A percentile compares a stretch with the other conserved stretches of the same genome.
phyloP scores from a whole-genome alignment of 2,888 invertebrate genomes.

The Limnephilus rhombicus region DNA sequence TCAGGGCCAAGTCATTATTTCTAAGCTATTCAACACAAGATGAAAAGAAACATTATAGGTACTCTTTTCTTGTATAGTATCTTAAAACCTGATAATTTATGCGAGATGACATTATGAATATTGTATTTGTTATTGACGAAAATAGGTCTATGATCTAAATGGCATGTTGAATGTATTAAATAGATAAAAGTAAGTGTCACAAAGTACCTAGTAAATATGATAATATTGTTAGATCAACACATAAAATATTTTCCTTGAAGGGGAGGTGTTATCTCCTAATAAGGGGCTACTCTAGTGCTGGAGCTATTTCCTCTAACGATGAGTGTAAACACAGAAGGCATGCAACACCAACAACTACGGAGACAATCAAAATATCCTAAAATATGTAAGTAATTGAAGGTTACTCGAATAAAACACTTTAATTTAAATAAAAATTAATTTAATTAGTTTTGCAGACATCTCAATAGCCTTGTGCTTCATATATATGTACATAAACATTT shows the following conservation, averaged over 20 bases:
- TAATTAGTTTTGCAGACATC: conserved; percentile 51
- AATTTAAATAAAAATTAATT: conserved; percentile 47
- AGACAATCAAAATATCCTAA: background rate
- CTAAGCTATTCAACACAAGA: too few species aligned
- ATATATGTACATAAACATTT: conserved; percentile 51
- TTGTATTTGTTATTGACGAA: background rate
- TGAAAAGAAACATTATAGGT: too few species aligned
- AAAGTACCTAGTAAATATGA: background rate
- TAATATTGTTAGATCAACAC: background rate
- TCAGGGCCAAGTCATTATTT: too few species aligned
- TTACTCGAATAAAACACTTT: conserved; percentile 49
- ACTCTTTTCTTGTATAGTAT: background rate
- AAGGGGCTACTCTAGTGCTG: background rate
- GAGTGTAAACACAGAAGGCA: background rate
- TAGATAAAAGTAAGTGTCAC: background rate
- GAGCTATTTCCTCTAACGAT: background rate
- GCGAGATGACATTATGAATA: background rate
- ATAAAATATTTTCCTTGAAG: background rate
- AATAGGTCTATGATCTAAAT: background rate
- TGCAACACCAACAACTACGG: background rate
- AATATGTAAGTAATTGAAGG: background rate
- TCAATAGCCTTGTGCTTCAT: conserved; percentile 54
- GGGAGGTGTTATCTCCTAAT: background rate
- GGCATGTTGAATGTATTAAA: background rate
- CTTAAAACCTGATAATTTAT: background rate